A percentile compares a stretch with the other conserved stretches of the same genome.
These are phyloP conservation scores for Todiramphus chloris DNA, from an alignment of 2,113 vertebrate genomes.

Conservation along the genomic window DNA sequence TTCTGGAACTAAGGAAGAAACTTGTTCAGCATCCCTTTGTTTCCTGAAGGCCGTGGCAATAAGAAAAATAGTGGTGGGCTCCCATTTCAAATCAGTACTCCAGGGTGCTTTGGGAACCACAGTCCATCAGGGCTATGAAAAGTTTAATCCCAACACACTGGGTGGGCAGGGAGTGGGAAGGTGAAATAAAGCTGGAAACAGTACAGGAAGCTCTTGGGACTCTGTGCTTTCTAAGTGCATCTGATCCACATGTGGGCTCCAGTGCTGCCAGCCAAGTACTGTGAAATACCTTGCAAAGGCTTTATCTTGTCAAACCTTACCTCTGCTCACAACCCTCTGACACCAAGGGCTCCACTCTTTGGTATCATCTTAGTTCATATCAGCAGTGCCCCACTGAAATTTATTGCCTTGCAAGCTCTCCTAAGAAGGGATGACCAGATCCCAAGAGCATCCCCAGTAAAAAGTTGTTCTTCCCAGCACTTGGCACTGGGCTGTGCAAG, in stretches of 20 bases:
- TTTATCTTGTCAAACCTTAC: background rate
- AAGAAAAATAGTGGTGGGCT: background rate
- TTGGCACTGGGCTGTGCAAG: background rate
- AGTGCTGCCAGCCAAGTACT: background rate
- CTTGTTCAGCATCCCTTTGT: background rate
- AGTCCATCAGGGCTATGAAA: background rate
- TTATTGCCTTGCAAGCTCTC: background rate
- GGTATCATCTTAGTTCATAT: background rate
- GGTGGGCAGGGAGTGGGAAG: background rate
- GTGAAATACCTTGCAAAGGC: background rate
- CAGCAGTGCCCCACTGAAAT: background rate
- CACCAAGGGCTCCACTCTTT: background rate
- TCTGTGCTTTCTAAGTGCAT: accelerated
- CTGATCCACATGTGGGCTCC: background rate
- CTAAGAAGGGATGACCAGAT: background rate
- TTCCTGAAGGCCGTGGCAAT: background rate
- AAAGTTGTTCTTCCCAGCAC: background rate
- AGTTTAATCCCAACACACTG: background rate
- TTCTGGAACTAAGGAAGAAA: constrained; percentile 81
- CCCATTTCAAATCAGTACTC: background rate
- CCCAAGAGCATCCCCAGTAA: background rate
- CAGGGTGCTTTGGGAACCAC: background rate
- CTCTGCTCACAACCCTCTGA: background rate
- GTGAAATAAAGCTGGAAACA: background rate
- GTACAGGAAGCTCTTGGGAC: background rate